These are phyloP conservation scores for Taphrorychus bicolor DNA, from an alignment of 2,888 invertebrate genomes.

Conservation along the genomic window DNA sequence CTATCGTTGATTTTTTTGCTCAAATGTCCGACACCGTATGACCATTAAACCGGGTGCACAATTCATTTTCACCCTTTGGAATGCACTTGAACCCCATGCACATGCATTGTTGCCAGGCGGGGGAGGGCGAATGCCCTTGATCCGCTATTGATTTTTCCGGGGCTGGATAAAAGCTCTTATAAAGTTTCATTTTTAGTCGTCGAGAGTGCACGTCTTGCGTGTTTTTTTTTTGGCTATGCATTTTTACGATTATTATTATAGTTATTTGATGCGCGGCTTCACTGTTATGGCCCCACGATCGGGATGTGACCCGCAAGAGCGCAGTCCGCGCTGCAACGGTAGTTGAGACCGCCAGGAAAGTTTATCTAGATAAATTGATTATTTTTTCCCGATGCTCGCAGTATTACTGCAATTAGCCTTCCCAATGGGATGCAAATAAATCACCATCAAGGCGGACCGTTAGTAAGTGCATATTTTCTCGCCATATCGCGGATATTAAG, in stretches of 20 bases:
- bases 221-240: constrained; percentile 28
- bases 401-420: not conserved
- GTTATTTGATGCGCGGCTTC: not conserved
- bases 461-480: constrained; percentile 13
- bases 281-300: not conserved
- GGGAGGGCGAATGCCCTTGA: constrained; percentile 36
- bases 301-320: not conserved
- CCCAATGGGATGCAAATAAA: constrained; percentile 5
- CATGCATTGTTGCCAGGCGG: constrained; percentile 24
- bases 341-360: not conserved
- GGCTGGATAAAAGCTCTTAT: constrained; percentile 35
- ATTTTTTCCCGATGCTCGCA: not conserved
- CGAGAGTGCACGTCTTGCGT: constrained; percentile 35
- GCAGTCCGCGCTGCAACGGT: not conserved
- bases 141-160: constrained; percentile 41
- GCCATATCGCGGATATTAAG: constrained; percentile 17
- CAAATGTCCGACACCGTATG: not conserved
- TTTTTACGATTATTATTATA: constrained; percentile 15
- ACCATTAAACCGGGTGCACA: not conserved
- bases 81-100: constrained; percentile 25
- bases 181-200: constrained; percentile 39
- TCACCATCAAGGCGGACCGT: constrained; percentile 2
- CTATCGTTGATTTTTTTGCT: not conserved
- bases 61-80: constrained; percentile 13
- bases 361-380: constrained; percentile 3